These are phyloP conservation scores for Cyclura pinguis DNA, from an alignment of 2,797 vertebrate genomes.

Conservation along the genomic window DNA sequence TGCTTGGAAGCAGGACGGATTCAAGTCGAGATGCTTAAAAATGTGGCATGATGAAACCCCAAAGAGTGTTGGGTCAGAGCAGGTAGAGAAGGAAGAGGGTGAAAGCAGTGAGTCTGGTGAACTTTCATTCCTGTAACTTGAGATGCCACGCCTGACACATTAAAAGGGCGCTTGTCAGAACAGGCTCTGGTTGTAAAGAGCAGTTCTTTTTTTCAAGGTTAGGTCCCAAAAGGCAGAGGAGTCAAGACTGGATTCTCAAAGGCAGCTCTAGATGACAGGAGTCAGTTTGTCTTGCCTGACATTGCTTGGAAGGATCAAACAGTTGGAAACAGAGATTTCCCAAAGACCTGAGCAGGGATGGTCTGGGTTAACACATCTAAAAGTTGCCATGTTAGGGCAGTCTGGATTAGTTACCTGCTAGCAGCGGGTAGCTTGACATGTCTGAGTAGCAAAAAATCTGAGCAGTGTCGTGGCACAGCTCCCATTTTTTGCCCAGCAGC, in stretches of 20 bases:
- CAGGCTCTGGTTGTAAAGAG: background rate
- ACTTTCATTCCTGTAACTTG: background rate
- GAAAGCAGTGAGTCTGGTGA: rapidly evolving
- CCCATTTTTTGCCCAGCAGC: background rate
- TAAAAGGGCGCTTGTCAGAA: background rate
- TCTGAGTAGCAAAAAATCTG: background rate
- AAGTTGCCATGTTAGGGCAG: background rate
- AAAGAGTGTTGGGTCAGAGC: background rate
- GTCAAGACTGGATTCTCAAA: background rate
- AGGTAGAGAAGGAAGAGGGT: background rate
- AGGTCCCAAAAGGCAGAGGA: background rate
- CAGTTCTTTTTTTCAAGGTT: background rate
- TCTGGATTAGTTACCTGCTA: background rate
- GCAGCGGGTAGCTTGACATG: background rate
- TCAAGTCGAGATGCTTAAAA: background rate
- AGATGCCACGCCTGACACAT: background rate
- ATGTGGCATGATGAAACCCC: background rate
- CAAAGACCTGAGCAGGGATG: background rate
- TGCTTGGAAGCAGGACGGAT: background rate
- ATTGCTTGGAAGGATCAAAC: background rate
- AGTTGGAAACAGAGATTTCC: too few relatives aligned
- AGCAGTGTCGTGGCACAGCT: background rate
- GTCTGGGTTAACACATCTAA: too few relatives aligned
- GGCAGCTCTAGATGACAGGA: background rate
- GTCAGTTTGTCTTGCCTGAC: background rate